These are phyloP conservation scores for Macaca mulatta DNA, from an alignment of 2,113 vertebrate species.

Conservation along the genomic window DNA sequence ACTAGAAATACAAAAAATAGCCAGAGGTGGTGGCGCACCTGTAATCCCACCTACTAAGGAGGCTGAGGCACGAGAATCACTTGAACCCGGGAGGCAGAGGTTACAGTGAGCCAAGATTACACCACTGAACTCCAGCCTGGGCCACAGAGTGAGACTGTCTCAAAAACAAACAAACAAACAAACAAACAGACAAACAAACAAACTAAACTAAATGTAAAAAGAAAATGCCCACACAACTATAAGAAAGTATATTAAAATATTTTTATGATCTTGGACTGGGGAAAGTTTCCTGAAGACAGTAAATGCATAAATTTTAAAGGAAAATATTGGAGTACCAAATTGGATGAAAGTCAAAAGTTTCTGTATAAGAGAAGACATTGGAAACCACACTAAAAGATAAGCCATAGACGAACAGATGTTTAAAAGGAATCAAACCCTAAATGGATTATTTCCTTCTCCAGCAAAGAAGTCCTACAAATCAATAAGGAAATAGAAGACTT, in stretches of 20 bases:
- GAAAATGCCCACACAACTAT: not conserved
- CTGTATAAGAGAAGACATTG: accelerated
- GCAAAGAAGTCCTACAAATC: not conserved
- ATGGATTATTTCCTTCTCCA: not conserved
- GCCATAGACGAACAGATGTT: accelerated
- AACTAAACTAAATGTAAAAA: not conserved
- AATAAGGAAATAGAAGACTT: not conserved
- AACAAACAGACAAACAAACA: not conserved
- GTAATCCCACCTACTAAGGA: too few species aligned
- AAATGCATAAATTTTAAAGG: not conserved
- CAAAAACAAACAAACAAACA: not conserved
- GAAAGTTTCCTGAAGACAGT: not conserved
- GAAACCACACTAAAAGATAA: not conserved
- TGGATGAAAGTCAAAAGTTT: too few species aligned
- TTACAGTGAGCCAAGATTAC: too few species aligned
- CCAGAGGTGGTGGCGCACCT: too few species aligned
- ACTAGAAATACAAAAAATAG: too few species aligned
- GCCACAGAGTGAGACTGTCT: too few species aligned
- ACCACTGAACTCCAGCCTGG: too few species aligned
- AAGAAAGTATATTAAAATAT: not conserved
- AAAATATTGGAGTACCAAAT: accelerated
- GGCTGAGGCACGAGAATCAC: too few species aligned
- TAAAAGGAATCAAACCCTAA: not conserved
- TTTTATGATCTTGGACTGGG: not conserved
- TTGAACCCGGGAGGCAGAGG: too few species aligned